Evolutionary conservation across 2,797 vertebrate genomes (phyloP).

Genomic region (Diplodus sargus): DNA sequence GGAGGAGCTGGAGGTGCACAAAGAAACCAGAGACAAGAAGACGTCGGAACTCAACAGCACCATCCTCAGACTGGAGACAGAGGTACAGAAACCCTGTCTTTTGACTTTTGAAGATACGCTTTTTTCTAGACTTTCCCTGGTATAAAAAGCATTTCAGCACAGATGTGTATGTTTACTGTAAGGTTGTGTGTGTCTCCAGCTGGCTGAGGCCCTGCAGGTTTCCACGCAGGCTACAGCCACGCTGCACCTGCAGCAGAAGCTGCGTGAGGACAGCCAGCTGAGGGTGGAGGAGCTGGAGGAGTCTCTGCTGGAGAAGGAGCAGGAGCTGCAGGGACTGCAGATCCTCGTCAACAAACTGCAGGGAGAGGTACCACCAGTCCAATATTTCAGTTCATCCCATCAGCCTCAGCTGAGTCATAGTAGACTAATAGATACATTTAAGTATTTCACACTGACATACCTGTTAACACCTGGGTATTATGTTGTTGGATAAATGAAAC

Average conservation of each 20-base stretch:
- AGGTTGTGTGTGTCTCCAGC: constrained; percentile 64
- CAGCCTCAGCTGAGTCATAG: not conserved
- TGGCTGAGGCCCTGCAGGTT: constrained; percentile 74
- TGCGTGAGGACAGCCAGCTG: constrained; percentile 74
- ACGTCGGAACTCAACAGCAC: constrained; percentile 69
- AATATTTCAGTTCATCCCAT: not conserved
- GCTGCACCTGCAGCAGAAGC: constrained; percentile 83
- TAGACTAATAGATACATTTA: not conserved
- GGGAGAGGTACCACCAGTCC: constrained; percentile 76
- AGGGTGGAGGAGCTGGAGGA: constrained; percentile 85
- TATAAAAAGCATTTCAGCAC: too few relatives aligned
- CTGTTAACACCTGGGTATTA: not conserved
- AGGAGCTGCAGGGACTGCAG: constrained; percentile 78
- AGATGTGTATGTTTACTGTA: not conserved
- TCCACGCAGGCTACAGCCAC: constrained; percentile 67
- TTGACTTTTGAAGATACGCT: not conserved
- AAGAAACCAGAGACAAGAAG: constrained; percentile 77
- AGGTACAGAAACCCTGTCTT: constrained; percentile 71
- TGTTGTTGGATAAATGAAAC: not conserved
- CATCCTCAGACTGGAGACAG: constrained; percentile 77
- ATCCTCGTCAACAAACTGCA: constrained; percentile 75
- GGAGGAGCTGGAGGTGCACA: constrained; percentile 79
- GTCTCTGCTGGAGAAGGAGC: constrained; percentile 81
- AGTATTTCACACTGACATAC: not conserved
- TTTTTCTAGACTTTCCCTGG: too few relatives aligned